Evolutionary conservation across 2,113 vertebrate genomes (phyloP), one percentile per base, ranked within the genome.

Genomic region (Rhipidura dahli): DNA sequence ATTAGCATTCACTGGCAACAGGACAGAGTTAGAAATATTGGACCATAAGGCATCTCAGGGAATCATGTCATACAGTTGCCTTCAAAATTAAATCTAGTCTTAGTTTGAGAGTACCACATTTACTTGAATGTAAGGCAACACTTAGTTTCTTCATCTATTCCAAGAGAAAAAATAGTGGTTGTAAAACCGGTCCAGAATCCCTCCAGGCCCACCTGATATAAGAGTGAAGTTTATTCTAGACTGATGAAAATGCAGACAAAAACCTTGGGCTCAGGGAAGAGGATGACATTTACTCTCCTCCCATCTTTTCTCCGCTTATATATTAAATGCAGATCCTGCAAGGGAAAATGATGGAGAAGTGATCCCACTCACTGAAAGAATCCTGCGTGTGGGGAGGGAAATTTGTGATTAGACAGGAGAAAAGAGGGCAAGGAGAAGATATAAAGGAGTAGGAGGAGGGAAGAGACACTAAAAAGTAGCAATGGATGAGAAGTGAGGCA

Each of bases 21-120:
- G 79, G 75, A 85, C 63, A 69, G 72, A 93, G 72, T 66, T 84
- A 81, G 88, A 94, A 96, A 95, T 90, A 80, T 12, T 90, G 79
- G 88, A 95, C 94, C 82, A 88, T 94, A 95, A 96, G 95, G 92
- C 88, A 95, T 94, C 50, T 95, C 85, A 94, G 95, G 95, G 90
- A 97, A 97, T 95, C 93, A 94, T 95, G 96, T 96, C 90, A 94
- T 93, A 77, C 20, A 61, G n/a, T 90, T 95, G 37, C 63, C 88
- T 94, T 93, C 75, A 93, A 88, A 93, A 91, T 68, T 30, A 92
- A 71, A 72, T 90, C 63, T 80, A 65, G 75, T 93, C 45, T 76
- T 94, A 81, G 30, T 78, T 45, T 79, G 28, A 84, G 27, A 85
- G 37, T 79, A 76, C 61, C 6, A 1, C 50, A 61, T 92, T 92